phyloP scores from a whole-genome alignment of 2,113 vertebrate genomes.

The Tiliqua scincoides region DNA sequence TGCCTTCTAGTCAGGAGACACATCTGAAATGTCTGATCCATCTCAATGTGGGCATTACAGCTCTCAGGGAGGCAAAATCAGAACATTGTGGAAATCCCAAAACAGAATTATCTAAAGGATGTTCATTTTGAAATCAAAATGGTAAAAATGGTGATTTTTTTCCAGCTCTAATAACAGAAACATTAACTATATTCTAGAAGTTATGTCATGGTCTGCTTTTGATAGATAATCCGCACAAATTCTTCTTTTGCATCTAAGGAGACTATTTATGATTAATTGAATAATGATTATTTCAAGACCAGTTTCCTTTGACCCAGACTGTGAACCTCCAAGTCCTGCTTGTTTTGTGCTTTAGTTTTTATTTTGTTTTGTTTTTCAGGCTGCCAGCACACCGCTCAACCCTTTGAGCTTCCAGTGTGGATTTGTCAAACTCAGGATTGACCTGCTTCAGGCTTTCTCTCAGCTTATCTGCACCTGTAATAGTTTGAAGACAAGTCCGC shows the following conservation, averaged over 20 bases:
- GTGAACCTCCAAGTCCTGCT: slow-evolving; percentile 33
- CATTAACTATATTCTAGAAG: background rate
- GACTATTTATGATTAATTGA: slow-evolving; percentile 21
- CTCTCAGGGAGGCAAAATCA: background rate
- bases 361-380: slow-evolving; percentile 74
- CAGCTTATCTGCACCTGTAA: slow-evolving; percentile 98
- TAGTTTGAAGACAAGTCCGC: slow-evolving; percentile 97
- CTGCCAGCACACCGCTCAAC: slow-evolving; percentile 95
- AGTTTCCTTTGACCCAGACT: slow-evolving; percentile 39
- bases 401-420: slow-evolving; percentile 97
- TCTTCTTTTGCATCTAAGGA: background rate
- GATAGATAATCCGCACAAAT: background rate
- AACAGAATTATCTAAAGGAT: background rate
- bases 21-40: background rate
- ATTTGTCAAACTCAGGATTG: slow-evolving; percentile 96
- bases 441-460: slow-evolving; percentile 94
- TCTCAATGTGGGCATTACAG: background rate
- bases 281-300: slow-evolving; percentile 2
- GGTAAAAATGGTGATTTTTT: background rate
- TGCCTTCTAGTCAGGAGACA: background rate
- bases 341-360: background rate
- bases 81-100: background rate
- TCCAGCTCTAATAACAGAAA: background rate
- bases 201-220: background rate
- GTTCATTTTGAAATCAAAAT: background rate